Evolutionary conservation across 2,113 vertebrate genomes (phyloP).

Genomic region (Eonycteris spelaea): DNA sequence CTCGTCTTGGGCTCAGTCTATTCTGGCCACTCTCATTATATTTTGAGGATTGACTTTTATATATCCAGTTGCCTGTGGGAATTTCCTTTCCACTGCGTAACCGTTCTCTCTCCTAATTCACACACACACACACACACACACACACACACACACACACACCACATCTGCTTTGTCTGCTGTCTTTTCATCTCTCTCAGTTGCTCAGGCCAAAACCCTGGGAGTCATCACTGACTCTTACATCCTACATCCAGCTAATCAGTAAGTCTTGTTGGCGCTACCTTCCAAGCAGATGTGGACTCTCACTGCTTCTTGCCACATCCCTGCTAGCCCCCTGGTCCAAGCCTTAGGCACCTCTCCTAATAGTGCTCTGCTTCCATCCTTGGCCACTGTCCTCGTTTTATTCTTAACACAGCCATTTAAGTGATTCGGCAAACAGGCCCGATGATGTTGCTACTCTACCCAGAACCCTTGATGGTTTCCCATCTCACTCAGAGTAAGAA

Average conservation of each 20-base stretch:
- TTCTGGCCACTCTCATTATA: not conserved
- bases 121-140: not conserved
- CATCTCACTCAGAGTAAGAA: not conserved
- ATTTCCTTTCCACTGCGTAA: not conserved
- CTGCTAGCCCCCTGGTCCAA: no score
- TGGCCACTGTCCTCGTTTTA: not conserved
- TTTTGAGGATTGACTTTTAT: not conserved
- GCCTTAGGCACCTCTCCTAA: not conserved
- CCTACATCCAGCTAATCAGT: no score
- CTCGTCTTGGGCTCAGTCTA: not conserved
- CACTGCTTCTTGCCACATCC: not conserved
- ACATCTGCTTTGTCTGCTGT: not conserved
- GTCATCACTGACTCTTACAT: not conserved
- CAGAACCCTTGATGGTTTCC: not conserved
- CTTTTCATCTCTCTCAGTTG: not conserved
- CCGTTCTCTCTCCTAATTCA: not conserved
- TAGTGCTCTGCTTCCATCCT: not conserved
- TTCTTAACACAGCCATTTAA: not conserved
- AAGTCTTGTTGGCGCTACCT: not conserved
- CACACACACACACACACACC: fast-evolving
- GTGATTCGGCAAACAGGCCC: not conserved
- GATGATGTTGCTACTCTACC: not conserved
- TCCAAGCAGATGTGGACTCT: not conserved
- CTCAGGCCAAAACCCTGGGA: not conserved
- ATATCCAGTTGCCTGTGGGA: not conserved